phyloP scores from a whole-genome alignment of 2,888 invertebrate genomes.

The Andrena flavipes region DNA sequence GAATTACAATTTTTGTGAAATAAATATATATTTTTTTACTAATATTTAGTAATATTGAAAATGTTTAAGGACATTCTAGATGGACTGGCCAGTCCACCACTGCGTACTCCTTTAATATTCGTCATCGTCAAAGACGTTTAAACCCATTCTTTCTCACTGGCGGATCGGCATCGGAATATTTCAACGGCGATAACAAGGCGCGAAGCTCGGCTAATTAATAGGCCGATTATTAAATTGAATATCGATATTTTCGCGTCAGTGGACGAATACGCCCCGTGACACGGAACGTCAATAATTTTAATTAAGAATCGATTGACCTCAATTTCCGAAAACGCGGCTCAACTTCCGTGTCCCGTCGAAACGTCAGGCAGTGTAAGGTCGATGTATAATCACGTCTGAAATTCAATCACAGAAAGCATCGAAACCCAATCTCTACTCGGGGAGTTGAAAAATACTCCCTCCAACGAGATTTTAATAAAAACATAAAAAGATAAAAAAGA shows the following conservation, averaged over 20 bases:
- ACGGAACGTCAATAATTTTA: slow-evolving; percentile 56
- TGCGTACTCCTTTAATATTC: too few relatives aligned
- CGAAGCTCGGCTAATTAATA: slow-evolving; percentile 27
- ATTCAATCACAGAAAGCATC: neutral
- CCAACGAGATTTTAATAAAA: neutral
- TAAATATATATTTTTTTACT: too few relatives aligned
- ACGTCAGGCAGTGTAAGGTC: slow-evolving; percentile 3
- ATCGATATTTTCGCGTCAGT: slow-evolving; percentile 46
- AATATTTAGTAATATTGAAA: too few relatives aligned
- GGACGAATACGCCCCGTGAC: slow-evolving; percentile 13
- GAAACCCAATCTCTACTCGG: neutral
- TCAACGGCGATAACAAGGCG: slow-evolving; percentile 31
- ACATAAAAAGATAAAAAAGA: too few relatives aligned
- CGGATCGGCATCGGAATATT: slow-evolving; percentile 22
- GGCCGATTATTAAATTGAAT: slow-evolving; percentile 58
- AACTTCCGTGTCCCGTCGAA: slow-evolving; percentile 17
- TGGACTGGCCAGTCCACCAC: too few relatives aligned
- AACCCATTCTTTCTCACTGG: neutral
- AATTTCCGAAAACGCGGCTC: slow-evolving; percentile 42
- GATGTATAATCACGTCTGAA: slow-evolving; percentile 24
- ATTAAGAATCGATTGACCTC: slow-evolving; percentile 57
- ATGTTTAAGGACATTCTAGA: too few relatives aligned
- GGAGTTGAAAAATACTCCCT: too few relatives aligned
- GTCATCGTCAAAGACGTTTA: too few relatives aligned
- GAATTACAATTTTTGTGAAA: too few relatives aligned